These are phyloP conservation scores for Carcharodon carcharias DNA, from an alignment of 2,797 vertebrate genomes.

Conservation along the genomic window DNA sequence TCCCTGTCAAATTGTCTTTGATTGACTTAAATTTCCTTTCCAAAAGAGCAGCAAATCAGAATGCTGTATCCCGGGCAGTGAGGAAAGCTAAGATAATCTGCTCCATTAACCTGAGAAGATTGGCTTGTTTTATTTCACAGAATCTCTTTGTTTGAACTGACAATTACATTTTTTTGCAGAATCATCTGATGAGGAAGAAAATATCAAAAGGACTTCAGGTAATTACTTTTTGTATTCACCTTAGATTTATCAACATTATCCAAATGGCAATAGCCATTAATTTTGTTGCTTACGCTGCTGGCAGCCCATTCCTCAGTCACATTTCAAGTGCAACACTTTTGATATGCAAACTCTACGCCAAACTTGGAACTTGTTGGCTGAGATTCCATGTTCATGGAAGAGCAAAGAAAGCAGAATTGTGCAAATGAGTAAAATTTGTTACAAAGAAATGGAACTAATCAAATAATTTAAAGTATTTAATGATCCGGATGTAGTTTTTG, in stretches of 20 bases:
- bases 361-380: not conserved
- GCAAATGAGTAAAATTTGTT: not conserved
- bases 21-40: not conserved
- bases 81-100: not conserved
- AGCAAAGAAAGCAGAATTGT: not conserved
- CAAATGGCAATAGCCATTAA: not conserved
- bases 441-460: not conserved
- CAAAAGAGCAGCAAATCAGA: not conserved
- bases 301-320: not conserved
- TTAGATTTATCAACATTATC: not conserved
- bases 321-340: not conserved
- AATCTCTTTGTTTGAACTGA: not conserved
- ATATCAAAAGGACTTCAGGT: not conserved
- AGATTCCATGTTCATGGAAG: not conserved
- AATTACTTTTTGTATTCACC: not conserved
- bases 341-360: not conserved
- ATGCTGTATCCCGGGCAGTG: not conserved
- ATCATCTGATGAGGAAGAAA: not conserved
- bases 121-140: no score
- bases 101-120: not conserved
- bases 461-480: not conserved
- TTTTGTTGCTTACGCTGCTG: not conserved
- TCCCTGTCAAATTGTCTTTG: not conserved
- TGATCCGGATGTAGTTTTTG: not conserved
- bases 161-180: not conserved